These are phyloP conservation scores for Drosophila greeni DNA, from an alignment of 2,888 invertebrate genomes.

Conservation along the genomic window DNA sequence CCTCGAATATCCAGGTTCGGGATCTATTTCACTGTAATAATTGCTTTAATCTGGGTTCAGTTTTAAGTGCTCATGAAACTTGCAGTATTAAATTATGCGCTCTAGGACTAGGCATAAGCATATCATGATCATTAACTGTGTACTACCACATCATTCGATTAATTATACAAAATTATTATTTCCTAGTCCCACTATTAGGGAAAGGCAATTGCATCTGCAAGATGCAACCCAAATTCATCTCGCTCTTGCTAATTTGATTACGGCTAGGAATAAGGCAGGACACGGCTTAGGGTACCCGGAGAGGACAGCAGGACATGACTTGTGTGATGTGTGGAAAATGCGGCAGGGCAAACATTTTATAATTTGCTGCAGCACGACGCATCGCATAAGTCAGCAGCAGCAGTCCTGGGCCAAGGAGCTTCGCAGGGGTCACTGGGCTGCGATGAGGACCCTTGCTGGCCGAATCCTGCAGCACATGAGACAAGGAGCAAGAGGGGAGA, in stretches of 20 bases:
- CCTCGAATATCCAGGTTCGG: neutral
- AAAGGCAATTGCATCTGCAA: slow-evolving; percentile 44
- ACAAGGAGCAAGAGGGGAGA: slow-evolving; percentile 36
- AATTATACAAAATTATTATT: neutral
- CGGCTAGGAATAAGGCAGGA: slow-evolving; percentile 47
- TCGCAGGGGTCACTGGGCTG: neutral
- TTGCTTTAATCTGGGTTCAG: neutral
- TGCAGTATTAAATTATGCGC: neutral
- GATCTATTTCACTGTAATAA: too few relatives aligned
- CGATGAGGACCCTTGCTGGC: slow-evolving; percentile 35
- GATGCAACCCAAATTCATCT: slow-evolving; percentile 48
- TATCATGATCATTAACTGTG: neutral
- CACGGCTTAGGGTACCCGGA: slow-evolving; percentile 47
- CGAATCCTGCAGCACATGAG: slow-evolving; percentile 60
- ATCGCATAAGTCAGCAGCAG: slow-evolving; percentile 66
- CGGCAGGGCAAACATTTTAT: slow-evolving; percentile 70
- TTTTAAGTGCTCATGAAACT: neutral
- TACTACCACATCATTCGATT: neutral
- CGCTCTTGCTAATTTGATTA: slow-evolving; percentile 57
- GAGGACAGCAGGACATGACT: slow-evolving; percentile 58
- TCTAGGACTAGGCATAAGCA: neutral
- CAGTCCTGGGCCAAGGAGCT: slow-evolving; percentile 5
- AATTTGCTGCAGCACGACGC: slow-evolving; percentile 67
- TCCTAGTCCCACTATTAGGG: neutral
- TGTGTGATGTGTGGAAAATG: slow-evolving; percentile 65